These are phyloP conservation scores for Enoplosus armatus DNA, from an alignment of 2,797 vertebrate species.

Conservation along the genomic window DNA sequence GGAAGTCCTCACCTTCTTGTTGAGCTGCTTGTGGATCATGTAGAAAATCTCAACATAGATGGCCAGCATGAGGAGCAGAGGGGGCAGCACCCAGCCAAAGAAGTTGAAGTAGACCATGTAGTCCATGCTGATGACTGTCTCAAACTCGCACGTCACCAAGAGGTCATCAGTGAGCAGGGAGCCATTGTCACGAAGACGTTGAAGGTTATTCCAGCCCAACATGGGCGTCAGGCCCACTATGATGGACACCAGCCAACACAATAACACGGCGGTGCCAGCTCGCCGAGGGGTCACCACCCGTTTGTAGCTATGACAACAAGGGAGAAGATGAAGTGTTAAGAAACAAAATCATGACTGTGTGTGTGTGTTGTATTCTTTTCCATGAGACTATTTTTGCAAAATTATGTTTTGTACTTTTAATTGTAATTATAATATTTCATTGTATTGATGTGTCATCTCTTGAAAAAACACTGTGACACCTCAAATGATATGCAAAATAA, in stretches of 20 bases:
- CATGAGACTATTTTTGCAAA: not conserved
- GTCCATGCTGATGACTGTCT: constrained; percentile 97
- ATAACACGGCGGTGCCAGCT: constrained; percentile 89
- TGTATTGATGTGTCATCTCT: not conserved
- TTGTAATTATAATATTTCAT: too few species aligned
- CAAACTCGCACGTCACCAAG: constrained; percentile 91
- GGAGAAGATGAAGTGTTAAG: constrained; percentile 20
- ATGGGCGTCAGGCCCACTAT: constrained; percentile 94
- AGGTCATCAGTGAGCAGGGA: constrained; percentile 75
- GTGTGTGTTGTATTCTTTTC: not conserved
- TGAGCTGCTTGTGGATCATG: constrained; percentile 97
- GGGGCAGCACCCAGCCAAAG: constrained; percentile 96
- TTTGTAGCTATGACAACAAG: constrained; percentile 89
- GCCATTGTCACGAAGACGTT: constrained; percentile 78
- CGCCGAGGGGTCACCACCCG: constrained; percentile 90
- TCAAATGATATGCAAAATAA: not conserved
- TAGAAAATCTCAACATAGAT: constrained; percentile 98
- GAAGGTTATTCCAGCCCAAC: constrained; percentile 97
- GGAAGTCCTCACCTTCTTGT: constrained; percentile 84
- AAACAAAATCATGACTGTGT: constrained; percentile 1
- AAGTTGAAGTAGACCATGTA: constrained; percentile 99
- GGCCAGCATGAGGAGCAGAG: constrained; percentile 93
- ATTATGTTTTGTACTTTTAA: too few species aligned
- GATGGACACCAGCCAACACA: constrained; percentile 94
- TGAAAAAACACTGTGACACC: not conserved